phyloP scores from a whole-genome alignment of 37 sponge, comb jelly and placozoan genomes.

The Diacarnus erythraeanus region DNA sequence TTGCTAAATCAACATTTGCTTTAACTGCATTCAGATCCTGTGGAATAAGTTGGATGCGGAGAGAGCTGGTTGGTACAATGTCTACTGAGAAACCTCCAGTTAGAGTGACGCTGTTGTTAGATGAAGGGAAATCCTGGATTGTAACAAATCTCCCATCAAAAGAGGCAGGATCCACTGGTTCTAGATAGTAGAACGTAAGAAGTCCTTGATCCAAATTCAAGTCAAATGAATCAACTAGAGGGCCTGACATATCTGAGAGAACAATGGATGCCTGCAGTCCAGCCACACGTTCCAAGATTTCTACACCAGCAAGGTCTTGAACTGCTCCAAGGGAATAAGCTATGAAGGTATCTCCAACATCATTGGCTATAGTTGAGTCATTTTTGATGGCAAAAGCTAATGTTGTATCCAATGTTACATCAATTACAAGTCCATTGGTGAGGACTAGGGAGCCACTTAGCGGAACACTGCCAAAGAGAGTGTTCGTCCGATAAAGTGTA shows the following conservation, averaged over 20 bases:
- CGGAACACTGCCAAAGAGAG: constrained; percentile 2
- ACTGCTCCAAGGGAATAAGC: constrained; percentile 31
- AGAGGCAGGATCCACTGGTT: constrained; percentile 58
- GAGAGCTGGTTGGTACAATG: neutral
- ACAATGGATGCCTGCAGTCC: constrained; percentile 33
- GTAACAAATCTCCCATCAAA: constrained; percentile 59
- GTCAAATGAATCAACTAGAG: constrained; percentile 66
- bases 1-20: constrained; percentile 52
- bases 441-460: constrained; percentile 27
- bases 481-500: constrained; percentile 28
- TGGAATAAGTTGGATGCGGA: constrained; percentile 30
- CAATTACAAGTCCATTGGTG: constrained; percentile 54
- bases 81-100: constrained; percentile 60
- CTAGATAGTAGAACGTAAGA: constrained; percentile 66
- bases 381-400: constrained; percentile 70
- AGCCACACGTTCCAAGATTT: neutral
- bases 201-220: constrained; percentile 79
- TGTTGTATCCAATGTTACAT: constrained; percentile 18
- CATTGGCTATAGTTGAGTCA: constrained; percentile 41
- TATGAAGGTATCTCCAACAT: constrained; percentile 55
- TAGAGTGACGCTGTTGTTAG: constrained; percentile 31
- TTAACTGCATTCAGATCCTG: constrained; percentile 75
- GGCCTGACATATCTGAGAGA: constrained; percentile 51
- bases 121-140: constrained; percentile 50
- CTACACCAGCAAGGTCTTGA: constrained; percentile 44